Evolutionary conservation across 2,797 vertebrate genomes (phyloP), one percentile per base, ranked within the genome.

Genomic region (Sciaenops ocellatus): DNA sequence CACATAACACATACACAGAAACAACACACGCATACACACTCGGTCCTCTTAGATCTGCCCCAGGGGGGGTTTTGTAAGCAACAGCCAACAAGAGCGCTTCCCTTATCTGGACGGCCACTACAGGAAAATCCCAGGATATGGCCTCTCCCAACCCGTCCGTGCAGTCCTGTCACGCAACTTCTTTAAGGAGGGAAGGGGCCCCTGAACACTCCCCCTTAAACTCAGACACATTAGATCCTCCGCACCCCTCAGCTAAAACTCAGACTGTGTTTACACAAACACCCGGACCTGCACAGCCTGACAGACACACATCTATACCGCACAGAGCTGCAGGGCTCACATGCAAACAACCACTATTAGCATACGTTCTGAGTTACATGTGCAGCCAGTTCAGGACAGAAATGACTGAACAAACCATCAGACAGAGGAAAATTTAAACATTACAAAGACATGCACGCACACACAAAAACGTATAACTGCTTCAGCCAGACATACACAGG

Each of bases 91-190:
- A 78, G 80, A 91, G 79, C 18, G 75, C 73, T 88, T 93, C 80
- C 77, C 90, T 94, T 92, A 93, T 93, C 90, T 92, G 89, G 82
- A 86, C 55, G 74, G 78, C 85, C 85, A 82, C 90, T 77, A 62
- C 89, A 92, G 92, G 91, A 94, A 94, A 90, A 91, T 88, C 88
- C 89, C 87, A 93, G 93, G 93, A 94, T 92, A 78, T 83, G 77
- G 87, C 92, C 90, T 89, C 90, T 92, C 87, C 90, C 91, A 65
- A 63, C 76, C 80, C 51, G 84, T 82, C 87, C 22, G 78, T 83
- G 73, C 87, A 84, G 89, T 88, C 87, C 89, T 88, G 90, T 92
- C 92, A 94, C 93, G 90, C 93, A 92, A 92, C 69, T 28, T 73
- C 76, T 89, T 84, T 30, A 67, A 83, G 79, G 67, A 79, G 84